Base-by-base conservation (phyloP, 2,888 invertebrate species). In the Erynnis tages region DNA sequence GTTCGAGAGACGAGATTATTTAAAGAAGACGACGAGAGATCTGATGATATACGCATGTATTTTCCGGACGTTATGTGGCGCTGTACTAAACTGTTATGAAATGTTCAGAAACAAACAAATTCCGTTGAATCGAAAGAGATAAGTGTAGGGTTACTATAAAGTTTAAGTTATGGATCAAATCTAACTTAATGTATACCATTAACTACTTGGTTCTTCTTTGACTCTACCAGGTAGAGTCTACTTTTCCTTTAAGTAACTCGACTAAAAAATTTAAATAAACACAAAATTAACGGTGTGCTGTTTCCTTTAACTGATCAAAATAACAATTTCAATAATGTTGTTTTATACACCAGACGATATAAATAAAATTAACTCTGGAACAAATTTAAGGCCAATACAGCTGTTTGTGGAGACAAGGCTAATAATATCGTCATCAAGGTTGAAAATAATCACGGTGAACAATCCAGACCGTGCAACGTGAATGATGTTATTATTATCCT, bases 341-440 rank as follows among this genome's bases (percentile, higher is more conserved):
- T 16, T 45, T 38, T 27, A 27, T 23, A 41, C 17, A 38, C 2
- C 8, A 10, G 13, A 29, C 30, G 49, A 44, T 65, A 61, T 63
- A 67, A 44, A 69, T 59, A 69, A 67, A 66, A 67, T 70, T 63
- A 63, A 64, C 63, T 74, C 74, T 65, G 68, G 62, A 65, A 66
- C 64, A 67, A 58, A 58, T 60, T 52, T 66, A 67, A 79, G 78
- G 76, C 71, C 73, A 68, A 66, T 69, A 64, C 60, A 71, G 71
- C 69, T 79, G 76, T 79, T 80, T 78, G 74, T 70, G 66, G 68
- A 64, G 67, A 69, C 87, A 82, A 87, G 88, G 88, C 82, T 82
- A 80, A 79, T 79, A 80, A 77, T 79, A 79, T 69, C 84, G 87
- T 83, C 86, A 86, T 81, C 82, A 83, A 85, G 83, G 84, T 83